These are phyloP conservation scores for Heliconius hermathena DNA, from an alignment of 1,140 invertebrate genomes.

Conservation along the genomic window DNA sequence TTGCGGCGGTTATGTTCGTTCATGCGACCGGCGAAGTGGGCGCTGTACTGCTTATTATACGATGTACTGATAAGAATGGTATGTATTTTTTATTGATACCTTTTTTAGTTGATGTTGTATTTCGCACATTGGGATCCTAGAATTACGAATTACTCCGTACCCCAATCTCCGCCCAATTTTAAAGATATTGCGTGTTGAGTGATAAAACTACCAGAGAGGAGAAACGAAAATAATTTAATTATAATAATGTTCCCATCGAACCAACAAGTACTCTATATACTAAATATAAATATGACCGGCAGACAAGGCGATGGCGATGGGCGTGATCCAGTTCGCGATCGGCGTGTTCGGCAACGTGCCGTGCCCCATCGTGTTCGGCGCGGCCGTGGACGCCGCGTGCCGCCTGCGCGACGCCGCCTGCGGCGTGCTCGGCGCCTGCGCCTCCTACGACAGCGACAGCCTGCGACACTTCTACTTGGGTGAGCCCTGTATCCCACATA, in stretches of 20 bases:
- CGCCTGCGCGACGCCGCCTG: slow-evolving; percentile 93
- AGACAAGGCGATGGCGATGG: slow-evolving; percentile 97
- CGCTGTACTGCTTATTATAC: slow-evolving; percentile 93
- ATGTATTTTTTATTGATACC: slow-evolving; percentile 6
- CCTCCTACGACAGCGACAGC: slow-evolving; percentile 91
- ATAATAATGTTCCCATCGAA: no score
- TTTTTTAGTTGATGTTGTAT: background rate
- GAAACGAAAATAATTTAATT: no score
- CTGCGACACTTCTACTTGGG: slow-evolving; percentile 94
- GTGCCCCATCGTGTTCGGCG: slow-evolving; percentile 95
- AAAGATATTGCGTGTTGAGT: no score
- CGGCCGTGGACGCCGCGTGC: slow-evolving; percentile 95
- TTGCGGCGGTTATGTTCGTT: slow-evolving; percentile 94
- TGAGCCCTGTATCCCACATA: slow-evolving; percentile 69
- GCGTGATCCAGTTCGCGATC: slow-evolving; percentile 95
- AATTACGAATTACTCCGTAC: no score
- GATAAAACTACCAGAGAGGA: no score
- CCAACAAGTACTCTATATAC: no score
- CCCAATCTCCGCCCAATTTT: no score
- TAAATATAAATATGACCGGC: background rate
- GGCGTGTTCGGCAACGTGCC: slow-evolving; percentile 96
- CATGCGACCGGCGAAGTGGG: slow-evolving; percentile 96
- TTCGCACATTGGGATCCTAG: no score
- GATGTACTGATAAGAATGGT: slow-evolving; percentile 93
- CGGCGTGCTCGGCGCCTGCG: slow-evolving; percentile 90